A percentile compares a stretch with the other conserved stretches of the same genome.
phyloP scores from a whole-genome alignment of 2,113 vertebrate species.

The Diphyllodes magnificus region DNA sequence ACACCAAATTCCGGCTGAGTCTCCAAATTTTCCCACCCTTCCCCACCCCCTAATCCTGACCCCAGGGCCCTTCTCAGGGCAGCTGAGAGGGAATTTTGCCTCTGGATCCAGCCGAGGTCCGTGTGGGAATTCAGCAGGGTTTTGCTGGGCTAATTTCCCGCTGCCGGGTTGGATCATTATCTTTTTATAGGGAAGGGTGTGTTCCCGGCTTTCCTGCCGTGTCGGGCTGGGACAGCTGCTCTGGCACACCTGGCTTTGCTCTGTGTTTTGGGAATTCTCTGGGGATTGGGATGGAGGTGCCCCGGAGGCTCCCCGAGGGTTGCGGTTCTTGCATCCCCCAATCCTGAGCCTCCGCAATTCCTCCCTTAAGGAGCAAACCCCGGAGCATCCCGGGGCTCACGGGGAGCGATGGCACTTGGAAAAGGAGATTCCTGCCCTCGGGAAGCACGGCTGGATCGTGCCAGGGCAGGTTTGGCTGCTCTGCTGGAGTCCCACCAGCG shows the following conservation, averaged over 20 bases:
- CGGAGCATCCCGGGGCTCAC: accelerated
- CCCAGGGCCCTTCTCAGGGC: conserved; percentile 22
- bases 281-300: neutral
- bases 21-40: neutral
- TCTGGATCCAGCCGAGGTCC: neutral
- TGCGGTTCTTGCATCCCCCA: no score
- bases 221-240: neutral
- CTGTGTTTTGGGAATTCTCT: neutral
- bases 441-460: neutral
- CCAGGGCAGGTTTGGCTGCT: neutral
- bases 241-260: neutral
- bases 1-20: neutral
- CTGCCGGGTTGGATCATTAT: conserved; percentile 24
- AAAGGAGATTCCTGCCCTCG: neutral
- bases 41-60: conserved; percentile 43
- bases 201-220: neutral
- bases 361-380: neutral
- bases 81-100: conserved; percentile 45
- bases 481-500: neutral
- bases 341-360: accelerated
- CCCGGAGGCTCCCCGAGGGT: accelerated
- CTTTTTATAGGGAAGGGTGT: conserved; percentile 48
- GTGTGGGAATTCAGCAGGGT: conserved; percentile 22
- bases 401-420: accelerated
- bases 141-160: conserved; percentile 45